Evolutionary conservation across 2,113 vertebrate genomes (phyloP), one percentile per base, ranked within the genome.

Genomic region (Nipponia nippon): DNA sequence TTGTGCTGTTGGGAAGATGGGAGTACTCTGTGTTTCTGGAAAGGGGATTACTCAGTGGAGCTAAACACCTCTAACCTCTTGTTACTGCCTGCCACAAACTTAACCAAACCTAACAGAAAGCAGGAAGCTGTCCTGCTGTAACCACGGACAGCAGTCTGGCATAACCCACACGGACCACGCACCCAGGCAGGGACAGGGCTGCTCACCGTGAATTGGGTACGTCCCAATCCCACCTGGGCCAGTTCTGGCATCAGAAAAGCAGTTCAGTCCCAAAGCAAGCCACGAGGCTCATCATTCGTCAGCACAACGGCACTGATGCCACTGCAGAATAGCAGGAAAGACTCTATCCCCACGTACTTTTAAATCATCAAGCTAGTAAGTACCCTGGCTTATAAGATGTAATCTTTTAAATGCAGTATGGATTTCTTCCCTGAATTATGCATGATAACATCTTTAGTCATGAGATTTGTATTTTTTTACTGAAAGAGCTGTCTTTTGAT

Each of bases 391-490:
- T 91, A 95, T 95, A 97, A 97, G 97, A 97, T 96, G 89, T 95
- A 97, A 97, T 96, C 95, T 97, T 97, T 97, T 96, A 97, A 97
- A 97, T 97, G 91, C 96, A 96, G 91, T 96, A 97, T 97, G 96
- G 97, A 97, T 96, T 96, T 97, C 94, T 95, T 87, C 78, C 90
- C 95, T 95, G 95, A 95, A 97, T 97, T 97, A 97, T 92, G 83
- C 77, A 96, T 77, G 94, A 97, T 96, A 97, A 92, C 93, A 95
- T 97, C 95, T 96, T 92, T 67, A 95, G 83, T 77, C 56, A 61
- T 44, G 44, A 93, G 73, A 22, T 50, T 4, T 34, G 17, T 81
- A 83, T 83, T 49, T 16, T 52, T 50, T 38, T 8, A 56, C 65
- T 79, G 81, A 83, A 92, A 70, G 40, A 93, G 73, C 88, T 87